Evolutionary conservation across 30 jellyfish, hydroid and myxozoan species (phyloP).

Genomic region (Nemopilema nomurai): DNA sequence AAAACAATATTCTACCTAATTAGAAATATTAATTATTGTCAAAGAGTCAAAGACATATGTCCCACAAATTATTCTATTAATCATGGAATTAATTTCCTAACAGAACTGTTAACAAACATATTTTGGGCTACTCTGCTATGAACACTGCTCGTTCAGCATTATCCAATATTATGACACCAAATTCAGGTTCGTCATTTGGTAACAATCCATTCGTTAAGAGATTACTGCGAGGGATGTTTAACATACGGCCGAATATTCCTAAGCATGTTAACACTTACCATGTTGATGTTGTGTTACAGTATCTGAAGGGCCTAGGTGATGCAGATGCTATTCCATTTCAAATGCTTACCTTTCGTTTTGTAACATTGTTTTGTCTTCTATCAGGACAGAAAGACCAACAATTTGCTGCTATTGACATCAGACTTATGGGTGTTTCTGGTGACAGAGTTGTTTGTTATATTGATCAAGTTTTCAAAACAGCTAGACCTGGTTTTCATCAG

Average conservation of each 20-base stretch:
- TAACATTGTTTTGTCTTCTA: slow-evolving; percentile 2
- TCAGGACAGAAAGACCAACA: slow-evolving; percentile 5
- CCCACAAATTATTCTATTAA: background rate
- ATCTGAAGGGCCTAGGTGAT: background rate
- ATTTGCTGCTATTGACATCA: background rate
- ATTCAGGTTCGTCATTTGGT: background rate
- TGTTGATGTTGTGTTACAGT: slow-evolving; percentile 13
- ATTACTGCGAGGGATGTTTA: slow-evolving; percentile 17
- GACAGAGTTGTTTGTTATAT: background rate
- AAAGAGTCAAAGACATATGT: background rate
- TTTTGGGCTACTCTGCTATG: no score
- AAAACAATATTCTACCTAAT: background rate
- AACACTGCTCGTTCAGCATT: background rate
- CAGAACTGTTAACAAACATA: background rate
- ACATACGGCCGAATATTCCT: slow-evolving; percentile 2
- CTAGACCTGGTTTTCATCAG: background rate
- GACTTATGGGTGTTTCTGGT: background rate
- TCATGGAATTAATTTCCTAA: background rate
- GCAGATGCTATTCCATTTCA: background rate
- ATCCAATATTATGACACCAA: background rate
- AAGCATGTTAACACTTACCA: background rate
- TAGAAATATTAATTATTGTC: background rate
- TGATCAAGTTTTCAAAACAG: background rate
- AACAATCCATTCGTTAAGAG: background rate
- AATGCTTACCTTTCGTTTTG: background rate